Base-by-base conservation (phyloP, 2,888 invertebrate species). In the Tipula unca region DNA sequence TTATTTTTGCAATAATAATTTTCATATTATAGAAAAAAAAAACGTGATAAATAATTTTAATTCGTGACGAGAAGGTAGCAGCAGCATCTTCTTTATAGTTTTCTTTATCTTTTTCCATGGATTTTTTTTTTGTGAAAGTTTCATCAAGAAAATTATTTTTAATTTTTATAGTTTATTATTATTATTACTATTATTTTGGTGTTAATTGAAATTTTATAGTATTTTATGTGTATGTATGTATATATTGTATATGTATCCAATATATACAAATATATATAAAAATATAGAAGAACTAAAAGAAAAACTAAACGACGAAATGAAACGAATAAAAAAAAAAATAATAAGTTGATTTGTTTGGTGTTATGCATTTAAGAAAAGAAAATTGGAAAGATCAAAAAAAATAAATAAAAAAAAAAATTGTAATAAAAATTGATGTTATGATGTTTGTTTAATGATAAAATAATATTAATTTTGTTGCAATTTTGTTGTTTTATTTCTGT, bases 21-120 rank as follows among this genome's bases (percentile, higher is more conserved):
- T 83, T 83, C 83, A 32, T 83, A 83, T 32, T 32, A 35, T 32
- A 83, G 35, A 35, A 83, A 32, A 83, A 32, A 83, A 83, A 83
- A 83, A 83, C 83, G 83, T 83, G 83, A 83, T 83, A 83, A 83
- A 83, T 83, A 83, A 83, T 83, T 83, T 83, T 83, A 83, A 83
- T 83, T 83, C 83, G 83, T 83, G 83, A 83, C 83, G 83, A 83
- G 83, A 83, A 83, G 83, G 83, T 83, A 83, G 83, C 83, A 82
- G 29, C 82, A 29, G 35, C 69, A 69, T 69, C 69, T 69, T 69
- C 69, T 69, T 69, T 69, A 69, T 69, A 13, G 69, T 69, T 69
- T 69, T 69, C 35, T 83, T 83, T 83, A 32, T 83, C 83, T 32
- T 83, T 17, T 83, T 83, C 35, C 83, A 32, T 83, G 83, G 35